phyloP scores from a whole-genome alignment of 2,888 invertebrate species.

The Branchinecta sandiegonensis region DNA sequence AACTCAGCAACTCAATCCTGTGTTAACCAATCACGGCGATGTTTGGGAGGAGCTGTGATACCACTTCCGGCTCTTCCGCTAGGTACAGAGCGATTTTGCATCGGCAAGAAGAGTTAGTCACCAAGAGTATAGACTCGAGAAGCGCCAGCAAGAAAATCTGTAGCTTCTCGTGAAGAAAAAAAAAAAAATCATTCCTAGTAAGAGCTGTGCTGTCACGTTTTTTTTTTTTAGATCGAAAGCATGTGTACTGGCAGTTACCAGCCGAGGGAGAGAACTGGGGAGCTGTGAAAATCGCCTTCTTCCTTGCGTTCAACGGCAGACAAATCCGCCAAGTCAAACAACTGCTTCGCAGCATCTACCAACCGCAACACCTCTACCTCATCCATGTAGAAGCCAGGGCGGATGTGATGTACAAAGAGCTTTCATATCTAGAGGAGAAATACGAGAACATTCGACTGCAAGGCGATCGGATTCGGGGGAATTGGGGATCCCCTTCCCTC shows the following conservation, averaged over 20 bases:
- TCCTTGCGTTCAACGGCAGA: conserved; percentile 16
- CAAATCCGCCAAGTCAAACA: conserved; percentile 21
- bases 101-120: no score
- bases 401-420: conserved; percentile 11
- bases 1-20: no score
- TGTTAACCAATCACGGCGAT: no score
- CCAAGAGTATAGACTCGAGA: no score
- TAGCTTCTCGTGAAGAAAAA: no score
- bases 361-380: conserved; percentile 27
- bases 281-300: background rate
- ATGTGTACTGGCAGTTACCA: background rate
- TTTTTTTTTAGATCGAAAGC: background rate
- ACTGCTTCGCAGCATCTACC: conserved; percentile 27
- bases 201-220: no score
- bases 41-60: no score
- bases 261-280: conserved; percentile 8
- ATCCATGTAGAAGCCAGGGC: conserved; percentile 27
- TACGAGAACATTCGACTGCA: conserved; percentile 1
- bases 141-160: no score
- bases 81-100: no score
- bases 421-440: conserved; percentile 19
- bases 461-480: conserved; percentile 19
- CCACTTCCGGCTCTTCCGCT: no score
- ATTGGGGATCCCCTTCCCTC: conserved; percentile 23
- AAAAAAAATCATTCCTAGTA: no score